A percentile compares a stretch with the other conserved stretches of the same genome.
Evolutionary conservation across 53 echinoderm and acorn worm species (phyloP).

Genomic region (Patiria pectinifera): DNA sequence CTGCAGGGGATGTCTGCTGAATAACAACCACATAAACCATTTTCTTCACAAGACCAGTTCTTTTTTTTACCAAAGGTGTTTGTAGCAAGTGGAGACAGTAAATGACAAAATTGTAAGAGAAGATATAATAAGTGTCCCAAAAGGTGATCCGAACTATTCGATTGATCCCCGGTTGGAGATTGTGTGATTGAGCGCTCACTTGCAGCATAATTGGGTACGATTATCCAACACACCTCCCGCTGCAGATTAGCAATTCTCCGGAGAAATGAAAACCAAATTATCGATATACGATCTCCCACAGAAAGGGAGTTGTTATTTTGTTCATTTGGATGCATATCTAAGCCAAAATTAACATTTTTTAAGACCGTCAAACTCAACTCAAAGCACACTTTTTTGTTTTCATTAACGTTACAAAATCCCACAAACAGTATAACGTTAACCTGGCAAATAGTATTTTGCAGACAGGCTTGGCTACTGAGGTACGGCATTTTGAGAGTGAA

Average conservation of each 20-base stretch:
- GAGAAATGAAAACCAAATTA: no score
- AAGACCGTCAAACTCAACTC: no score
- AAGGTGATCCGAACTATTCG: neutral
- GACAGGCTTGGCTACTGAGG: no score
- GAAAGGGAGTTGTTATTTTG: no score
- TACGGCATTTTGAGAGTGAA: no score
- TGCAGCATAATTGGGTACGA: neutral
- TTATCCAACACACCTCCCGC: neutral
- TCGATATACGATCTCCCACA: no score
- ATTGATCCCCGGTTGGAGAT: constrained; percentile 6
- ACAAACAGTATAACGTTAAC: no score
- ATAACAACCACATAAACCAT: neutral
- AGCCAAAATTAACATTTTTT: no score
- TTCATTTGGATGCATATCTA: no score
- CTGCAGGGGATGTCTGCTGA: constrained; percentile 1
- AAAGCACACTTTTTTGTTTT: no score
- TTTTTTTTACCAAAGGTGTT: constrained; percentile 27
- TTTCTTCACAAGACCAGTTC: neutral
- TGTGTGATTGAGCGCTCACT: constrained; percentile 7
- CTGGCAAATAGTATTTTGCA: no score
- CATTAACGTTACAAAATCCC: no score
- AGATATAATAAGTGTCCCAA: neutral
- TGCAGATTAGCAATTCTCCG: neutral
- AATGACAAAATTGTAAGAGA: neutral
- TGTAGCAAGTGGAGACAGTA: constrained; percentile 43